Conservation (phyloP, 2,113 vertebrate genomes). For the Naja naja region DNA sequence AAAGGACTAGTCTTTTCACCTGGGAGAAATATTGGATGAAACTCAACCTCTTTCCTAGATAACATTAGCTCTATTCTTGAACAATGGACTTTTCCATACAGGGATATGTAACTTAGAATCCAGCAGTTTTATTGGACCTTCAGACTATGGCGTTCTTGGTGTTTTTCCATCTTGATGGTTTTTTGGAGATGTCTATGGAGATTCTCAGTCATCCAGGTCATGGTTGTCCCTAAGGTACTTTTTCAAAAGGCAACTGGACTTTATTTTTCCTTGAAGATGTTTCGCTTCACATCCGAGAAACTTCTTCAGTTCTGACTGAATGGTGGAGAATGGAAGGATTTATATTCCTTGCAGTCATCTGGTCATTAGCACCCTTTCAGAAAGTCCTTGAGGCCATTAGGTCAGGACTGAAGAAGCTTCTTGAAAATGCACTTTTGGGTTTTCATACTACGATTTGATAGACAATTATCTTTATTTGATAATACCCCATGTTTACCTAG, state of each 20-base stretch:
- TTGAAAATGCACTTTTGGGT: background rate
- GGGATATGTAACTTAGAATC: background rate
- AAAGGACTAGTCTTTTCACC: background rate
- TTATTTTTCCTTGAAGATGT: too few relatives aligned
- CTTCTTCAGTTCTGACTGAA: too few relatives aligned
- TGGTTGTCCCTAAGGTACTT: too few relatives aligned
- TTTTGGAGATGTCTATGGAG: background rate
- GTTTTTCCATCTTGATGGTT: background rate
- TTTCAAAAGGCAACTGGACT: too few relatives aligned
- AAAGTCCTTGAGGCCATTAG: too few relatives aligned
- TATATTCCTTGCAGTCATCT: too few relatives aligned
- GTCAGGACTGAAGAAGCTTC: too few relatives aligned
- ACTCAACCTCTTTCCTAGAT: background rate
- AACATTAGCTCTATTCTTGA: background rate
- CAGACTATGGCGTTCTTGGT: background rate
- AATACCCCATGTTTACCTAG: background rate
- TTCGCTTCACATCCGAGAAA: too few relatives aligned
- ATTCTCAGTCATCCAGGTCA: too few relatives aligned
- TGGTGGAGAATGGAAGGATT: too few relatives aligned
- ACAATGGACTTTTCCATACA: background rate
- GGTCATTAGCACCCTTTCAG: too few relatives aligned
- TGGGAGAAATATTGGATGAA: background rate
- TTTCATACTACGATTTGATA: background rate
- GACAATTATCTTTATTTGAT: background rate
- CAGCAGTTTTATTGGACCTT: background rate